These are phyloP conservation scores for Drusus annulatus DNA, from an alignment of 1,140 invertebrate species.

Conservation along the genomic window DNA sequence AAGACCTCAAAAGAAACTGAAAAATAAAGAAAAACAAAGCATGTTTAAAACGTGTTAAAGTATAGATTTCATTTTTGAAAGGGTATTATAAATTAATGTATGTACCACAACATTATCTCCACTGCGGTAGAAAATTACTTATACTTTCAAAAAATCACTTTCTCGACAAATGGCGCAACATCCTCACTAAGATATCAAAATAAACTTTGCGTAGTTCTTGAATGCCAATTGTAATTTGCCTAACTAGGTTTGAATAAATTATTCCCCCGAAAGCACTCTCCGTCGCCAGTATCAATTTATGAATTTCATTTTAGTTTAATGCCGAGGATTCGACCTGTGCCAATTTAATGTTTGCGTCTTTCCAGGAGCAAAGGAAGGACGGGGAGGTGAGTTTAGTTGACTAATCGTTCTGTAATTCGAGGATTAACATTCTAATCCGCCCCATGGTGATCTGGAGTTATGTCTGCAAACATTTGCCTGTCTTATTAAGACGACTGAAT, in stretches of 20 bases:
- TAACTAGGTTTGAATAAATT: not conserved
- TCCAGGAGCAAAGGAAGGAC: not conserved
- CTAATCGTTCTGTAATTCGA: slow-evolving; percentile 47
- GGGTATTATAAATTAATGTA: too few species aligned
- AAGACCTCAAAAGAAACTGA: too few species aligned
- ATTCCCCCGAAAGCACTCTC: not conserved
- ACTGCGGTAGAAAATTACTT: too few species aligned
- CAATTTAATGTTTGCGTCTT: not conserved
- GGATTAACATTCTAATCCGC: slow-evolving; percentile 35
- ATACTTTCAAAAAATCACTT: not conserved
- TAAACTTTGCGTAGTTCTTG: not conserved
- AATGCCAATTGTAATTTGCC: slow-evolving; percentile 14
- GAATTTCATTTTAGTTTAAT: slow-evolving; percentile 6
- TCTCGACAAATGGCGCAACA: slow-evolving; percentile 15
- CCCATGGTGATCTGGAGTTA: slow-evolving; percentile 39
- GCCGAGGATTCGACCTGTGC: not conserved
- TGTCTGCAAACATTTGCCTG: slow-evolving; percentile 38
- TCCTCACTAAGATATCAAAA: not conserved
- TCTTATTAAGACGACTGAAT: slow-evolving; percentile 31
- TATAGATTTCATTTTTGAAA: too few species aligned
- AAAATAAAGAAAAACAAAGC: too few species aligned
- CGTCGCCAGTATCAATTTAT: slow-evolving; percentile 14
- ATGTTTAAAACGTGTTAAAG: too few species aligned
- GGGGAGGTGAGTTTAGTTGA: slow-evolving; percentile 2
- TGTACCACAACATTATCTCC: too few species aligned